A percentile compares a stretch with the other conserved stretches of the same genome.
Conservation (phyloP, 2,113 vertebrate species). For the Todiramphus chloris region DNA sequence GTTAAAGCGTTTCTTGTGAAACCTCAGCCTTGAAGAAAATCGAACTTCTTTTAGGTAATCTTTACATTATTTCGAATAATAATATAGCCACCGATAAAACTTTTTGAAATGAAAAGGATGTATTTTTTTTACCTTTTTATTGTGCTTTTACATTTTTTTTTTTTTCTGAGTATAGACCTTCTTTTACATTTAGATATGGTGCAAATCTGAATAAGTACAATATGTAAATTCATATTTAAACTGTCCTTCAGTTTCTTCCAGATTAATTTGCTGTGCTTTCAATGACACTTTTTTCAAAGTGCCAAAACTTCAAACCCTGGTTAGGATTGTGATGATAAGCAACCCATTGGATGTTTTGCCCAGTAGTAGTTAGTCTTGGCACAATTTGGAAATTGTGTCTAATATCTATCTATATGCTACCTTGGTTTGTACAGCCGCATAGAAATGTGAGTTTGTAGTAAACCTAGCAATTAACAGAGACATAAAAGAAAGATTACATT, state of each 20-base stretch:
- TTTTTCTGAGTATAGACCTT: neutral
- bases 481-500: neutral
- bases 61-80: neutral
- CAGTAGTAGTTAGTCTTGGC: neutral
- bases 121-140: accelerated
- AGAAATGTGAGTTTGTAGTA: neutral
- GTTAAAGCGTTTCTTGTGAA: accelerated
- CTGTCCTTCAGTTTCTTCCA: neutral
- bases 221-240: neutral
- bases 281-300: neutral
- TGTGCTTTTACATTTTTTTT: neutral
- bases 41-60: too few relatives aligned
- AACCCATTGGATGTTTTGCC: neutral
- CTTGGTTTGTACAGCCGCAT: neutral
- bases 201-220: neutral
- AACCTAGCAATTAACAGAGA: neutral
- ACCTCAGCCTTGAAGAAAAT: neutral
- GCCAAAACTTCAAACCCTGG: neutral
- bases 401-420: neutral
- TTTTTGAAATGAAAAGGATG: neutral
- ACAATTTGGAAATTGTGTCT: neutral
- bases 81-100: too few relatives aligned
- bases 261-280: neutral
- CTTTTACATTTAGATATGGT: neutral
- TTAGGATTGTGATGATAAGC: neutral